These are phyloP conservation scores for Drosophila lacicola DNA, from an alignment of 2,888 invertebrate genomes.

Conservation along the genomic window DNA sequence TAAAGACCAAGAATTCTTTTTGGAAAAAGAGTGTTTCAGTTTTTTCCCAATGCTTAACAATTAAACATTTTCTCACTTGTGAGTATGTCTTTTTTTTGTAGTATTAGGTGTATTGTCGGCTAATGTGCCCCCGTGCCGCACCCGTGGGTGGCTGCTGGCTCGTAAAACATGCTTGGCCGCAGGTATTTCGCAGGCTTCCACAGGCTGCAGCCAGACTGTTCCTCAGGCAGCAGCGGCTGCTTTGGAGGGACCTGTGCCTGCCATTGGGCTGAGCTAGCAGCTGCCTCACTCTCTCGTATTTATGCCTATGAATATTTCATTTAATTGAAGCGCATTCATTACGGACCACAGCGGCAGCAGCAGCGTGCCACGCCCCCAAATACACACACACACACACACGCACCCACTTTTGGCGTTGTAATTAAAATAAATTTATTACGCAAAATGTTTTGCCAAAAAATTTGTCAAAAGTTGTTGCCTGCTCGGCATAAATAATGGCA, in stretches of 20 bases:
- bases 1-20: neutral
- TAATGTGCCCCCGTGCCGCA: slow-evolving; percentile 16
- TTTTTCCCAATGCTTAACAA: neutral
- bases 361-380: slow-evolving; percentile 10
- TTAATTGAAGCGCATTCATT: slow-evolving; percentile 79
- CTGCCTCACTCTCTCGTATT: slow-evolving; percentile 55
- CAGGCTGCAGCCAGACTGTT: slow-evolving; percentile 2
- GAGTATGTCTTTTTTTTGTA: slow-evolving; percentile 1
- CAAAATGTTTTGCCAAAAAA: slow-evolving; percentile 78
- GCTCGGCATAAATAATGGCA: slow-evolving; percentile 68
- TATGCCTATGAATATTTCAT: slow-evolving; percentile 78
- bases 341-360: slow-evolving; percentile 46
- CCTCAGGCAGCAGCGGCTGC: no score
- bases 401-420: slow-evolving; percentile 69
- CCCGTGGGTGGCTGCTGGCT: slow-evolving; percentile 40
- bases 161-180: slow-evolving; percentile 72
- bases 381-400: neutral
- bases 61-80: neutral
- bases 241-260: neutral
- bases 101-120: slow-evolving; percentile 13
- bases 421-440: slow-evolving; percentile 79
- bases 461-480: slow-evolving; percentile 76
- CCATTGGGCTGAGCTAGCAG: neutral
- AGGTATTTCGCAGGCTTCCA: slow-evolving; percentile 48
- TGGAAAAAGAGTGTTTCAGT: neutral